Conservation (phyloP, 2,797 vertebrate species). For the Zenarchopterus dispar region DNA sequence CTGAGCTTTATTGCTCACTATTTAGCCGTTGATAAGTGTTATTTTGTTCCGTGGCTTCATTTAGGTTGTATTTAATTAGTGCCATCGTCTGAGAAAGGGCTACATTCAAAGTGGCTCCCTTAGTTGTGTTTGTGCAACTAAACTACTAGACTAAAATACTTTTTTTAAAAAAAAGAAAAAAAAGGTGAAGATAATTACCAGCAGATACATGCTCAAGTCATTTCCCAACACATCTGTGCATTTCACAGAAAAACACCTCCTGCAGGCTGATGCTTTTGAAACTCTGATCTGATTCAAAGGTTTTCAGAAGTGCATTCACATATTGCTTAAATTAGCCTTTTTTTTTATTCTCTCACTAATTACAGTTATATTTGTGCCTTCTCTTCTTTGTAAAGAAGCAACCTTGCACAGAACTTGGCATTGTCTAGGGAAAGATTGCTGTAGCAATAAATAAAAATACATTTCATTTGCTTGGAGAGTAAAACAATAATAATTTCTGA, state of each 20-base stretch:
- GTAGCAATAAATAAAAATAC: no score
- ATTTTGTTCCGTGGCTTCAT: conserved; percentile 61
- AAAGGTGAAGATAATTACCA: not conserved
- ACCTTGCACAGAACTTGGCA: no score
- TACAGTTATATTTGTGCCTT: no score
- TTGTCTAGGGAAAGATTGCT: no score
- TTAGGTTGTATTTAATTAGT: conserved; percentile 62
- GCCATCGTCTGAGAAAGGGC: conserved; percentile 26
- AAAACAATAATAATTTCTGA: no score
- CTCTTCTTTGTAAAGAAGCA: no score
- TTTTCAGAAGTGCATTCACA: not conserved
- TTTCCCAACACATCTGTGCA: conserved; percentile 2
- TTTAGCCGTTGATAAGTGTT: conserved; percentile 65
- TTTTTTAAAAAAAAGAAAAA: no score
- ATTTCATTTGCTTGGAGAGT: no score
- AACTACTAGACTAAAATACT: no score
- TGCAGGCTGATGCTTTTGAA: conserved; percentile 6
- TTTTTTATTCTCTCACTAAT: not conserved
- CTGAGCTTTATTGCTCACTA: conserved; percentile 55
- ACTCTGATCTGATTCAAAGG: not conserved
- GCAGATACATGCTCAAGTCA: not conserved
- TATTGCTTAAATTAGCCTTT: conserved; percentile 15
- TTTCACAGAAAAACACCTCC: conserved; percentile 4
- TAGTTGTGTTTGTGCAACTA: not conserved
- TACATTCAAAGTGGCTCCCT: conserved; percentile 29